Evolutionary conservation across 2,113 vertebrate species (phyloP).

Genomic region (Ranitomeya imitator): DNA sequence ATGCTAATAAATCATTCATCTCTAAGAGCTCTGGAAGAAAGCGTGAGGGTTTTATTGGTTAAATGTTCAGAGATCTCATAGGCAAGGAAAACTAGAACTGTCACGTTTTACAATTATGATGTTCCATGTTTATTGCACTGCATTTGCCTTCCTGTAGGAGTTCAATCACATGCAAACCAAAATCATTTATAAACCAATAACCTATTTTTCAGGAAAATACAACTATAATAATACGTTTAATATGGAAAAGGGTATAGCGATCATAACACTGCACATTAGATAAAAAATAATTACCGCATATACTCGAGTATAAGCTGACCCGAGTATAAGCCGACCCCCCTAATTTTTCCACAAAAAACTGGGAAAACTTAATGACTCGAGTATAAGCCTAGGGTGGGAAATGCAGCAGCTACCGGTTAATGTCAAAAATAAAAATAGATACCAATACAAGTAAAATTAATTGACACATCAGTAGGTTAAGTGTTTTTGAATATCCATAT

Average conservation of each 20-base stretch:
- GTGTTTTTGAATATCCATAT: too few relatives aligned
- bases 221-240: not conserved
- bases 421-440: too few relatives aligned
- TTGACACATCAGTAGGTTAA: too few relatives aligned
- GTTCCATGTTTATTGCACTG: not conserved
- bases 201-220: not conserved
- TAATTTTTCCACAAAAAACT: too few relatives aligned
- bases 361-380: too few relatives aligned
- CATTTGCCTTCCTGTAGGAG: not conserved
- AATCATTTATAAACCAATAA: too few relatives aligned
- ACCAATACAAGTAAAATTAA: too few relatives aligned
- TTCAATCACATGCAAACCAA: too few relatives aligned
- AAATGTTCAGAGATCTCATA: not conserved
- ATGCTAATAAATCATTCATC: slow-evolving; percentile 34
- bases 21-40: not conserved
- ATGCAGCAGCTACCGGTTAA: too few relatives aligned
- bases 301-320: too few relatives aligned
- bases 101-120: not conserved
- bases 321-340: too few relatives aligned
- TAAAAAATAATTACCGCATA: not conserved
- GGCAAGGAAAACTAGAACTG: not conserved
- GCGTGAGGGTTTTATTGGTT: slow-evolving; percentile 3
- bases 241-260: not conserved
- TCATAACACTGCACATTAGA: not conserved
- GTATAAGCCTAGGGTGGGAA: too few relatives aligned